Base-by-base conservation (phyloP, 2,113 vertebrate species). In the Picathartes gymnocephalus region DNA sequence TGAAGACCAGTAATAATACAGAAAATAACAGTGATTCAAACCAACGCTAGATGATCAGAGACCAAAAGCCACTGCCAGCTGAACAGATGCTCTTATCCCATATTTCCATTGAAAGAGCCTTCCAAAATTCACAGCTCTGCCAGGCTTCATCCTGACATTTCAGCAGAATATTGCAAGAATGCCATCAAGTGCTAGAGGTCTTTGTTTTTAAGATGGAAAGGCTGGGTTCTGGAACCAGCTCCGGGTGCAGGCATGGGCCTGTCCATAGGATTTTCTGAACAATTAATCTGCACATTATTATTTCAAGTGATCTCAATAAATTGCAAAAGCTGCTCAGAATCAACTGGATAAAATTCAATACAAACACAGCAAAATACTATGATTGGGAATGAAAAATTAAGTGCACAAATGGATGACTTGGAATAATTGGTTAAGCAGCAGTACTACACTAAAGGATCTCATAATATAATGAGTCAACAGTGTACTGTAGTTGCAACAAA, bases 41-140 rank as follows among this genome's bases (percentile, higher is more conserved):
- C 37, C 48, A 77, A 23, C 0, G 0, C 60, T 76, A 86, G n/a
- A 88, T 57, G 74, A 90, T 90, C 1, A 0, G 82, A 86, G 85
- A 94, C 90, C 90, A 96, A 96, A 95, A 94, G 86, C 68, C 95
- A 86, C 76, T 93, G 95, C 95, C 95, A 96, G 92, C 86, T 90
- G 82, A 96, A 94, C 96, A 95, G 96, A 96, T 95, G 94, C 90
- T 97, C 94, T 91, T 61, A 72, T 87, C 73, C 81, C 86, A 16
- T 78, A 92, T 91, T 91, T 81, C 81, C 48, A 73, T 11, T 74
- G 88, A 74, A 88, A 93, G 28, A 86, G 35, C 65, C 76, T 93
- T 94, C 86, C 91, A 93, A 96, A 97, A 90, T 51, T 66, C 86
- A 74, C 76, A 94, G 80, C 48, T 90, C 91, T 95, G 60, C 88